Evolutionary conservation across 2,888 invertebrate genomes (phyloP).

Genomic region (Papilio demoleus): DNA sequence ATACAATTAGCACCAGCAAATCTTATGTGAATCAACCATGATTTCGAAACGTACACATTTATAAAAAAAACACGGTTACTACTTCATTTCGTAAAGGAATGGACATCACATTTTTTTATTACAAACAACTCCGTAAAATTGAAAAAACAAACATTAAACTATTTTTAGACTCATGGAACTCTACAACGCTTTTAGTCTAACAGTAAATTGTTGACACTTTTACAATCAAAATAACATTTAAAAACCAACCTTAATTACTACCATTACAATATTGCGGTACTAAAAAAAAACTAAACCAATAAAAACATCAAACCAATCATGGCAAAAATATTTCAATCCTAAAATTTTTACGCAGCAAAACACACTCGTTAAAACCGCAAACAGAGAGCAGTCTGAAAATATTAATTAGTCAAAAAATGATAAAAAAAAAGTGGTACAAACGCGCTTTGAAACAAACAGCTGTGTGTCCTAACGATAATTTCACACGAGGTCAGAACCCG

Average conservation of each 20-base stretch:
- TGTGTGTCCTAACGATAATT: constrained; percentile 13
- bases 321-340: constrained; percentile 14
- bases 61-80: too few relatives aligned
- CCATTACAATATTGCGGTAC: not conserved
- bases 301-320: not conserved
- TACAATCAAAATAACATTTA: not conserved
- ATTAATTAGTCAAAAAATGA: constrained; percentile 33
- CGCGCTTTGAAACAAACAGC: constrained; percentile 36
- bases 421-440: constrained; percentile 27
- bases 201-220: not conserved
- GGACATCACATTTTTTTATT: too few relatives aligned
- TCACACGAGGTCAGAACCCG: not conserved
- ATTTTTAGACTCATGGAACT: not conserved
- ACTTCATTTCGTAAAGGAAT: too few relatives aligned
- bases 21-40: too few relatives aligned
- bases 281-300: not conserved
- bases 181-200: not conserved
- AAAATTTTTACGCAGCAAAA: constrained; percentile 20
- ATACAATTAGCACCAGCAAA: not conserved
- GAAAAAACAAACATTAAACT: not conserved
- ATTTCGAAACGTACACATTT: too few relatives aligned
- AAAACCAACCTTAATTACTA: constrained; percentile 2
- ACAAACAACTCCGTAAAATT: too few relatives aligned
- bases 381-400: constrained; percentile 30
- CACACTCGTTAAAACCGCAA: constrained; percentile 18